Evolutionary conservation across 2,888 invertebrate species (phyloP).

Genomic region (Nomada goodeniana): DNA sequence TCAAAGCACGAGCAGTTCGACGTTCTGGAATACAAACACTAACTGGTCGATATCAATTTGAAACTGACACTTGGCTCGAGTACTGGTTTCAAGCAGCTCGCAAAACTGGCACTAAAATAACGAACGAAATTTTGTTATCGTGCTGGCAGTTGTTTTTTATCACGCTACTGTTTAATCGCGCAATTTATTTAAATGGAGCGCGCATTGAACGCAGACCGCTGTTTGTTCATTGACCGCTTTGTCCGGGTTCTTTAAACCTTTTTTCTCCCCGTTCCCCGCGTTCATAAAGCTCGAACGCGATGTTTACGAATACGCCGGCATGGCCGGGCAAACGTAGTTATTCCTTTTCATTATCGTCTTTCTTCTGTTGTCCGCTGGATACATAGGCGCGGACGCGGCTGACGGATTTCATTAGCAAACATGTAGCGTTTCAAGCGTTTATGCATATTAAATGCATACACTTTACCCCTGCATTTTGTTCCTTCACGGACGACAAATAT

Average conservation of each 20-base stretch:
- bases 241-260: constrained; percentile 57
- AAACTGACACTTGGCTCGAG: too few relatives aligned
- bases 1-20: too few relatives aligned
- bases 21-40: too few relatives aligned
- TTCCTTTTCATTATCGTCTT: constrained; percentile 59
- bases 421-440: constrained; percentile 43
- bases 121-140: constrained; percentile 23
- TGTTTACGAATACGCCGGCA: constrained; percentile 53
- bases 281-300: constrained; percentile 51
- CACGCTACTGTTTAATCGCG: not conserved
- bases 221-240: constrained; percentile 43
- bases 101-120: too few relatives aligned
- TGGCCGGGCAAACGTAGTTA: constrained; percentile 42
- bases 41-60: too few relatives aligned
- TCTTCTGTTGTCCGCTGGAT: constrained; percentile 42
- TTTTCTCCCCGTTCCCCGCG: constrained; percentile 56
- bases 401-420: constrained; percentile 61
- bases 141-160: constrained; percentile 14
- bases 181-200: constrained; percentile 49
- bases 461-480: constrained; percentile 31
- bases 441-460: constrained; percentile 40
- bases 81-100: not conserved
- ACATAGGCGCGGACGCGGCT: constrained; percentile 4
- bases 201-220: constrained; percentile 12
- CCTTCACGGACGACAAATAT: not conserved